Percentiles rank a stretch among this genome's conserved stretches.
phyloP scores from a whole-genome alignment of 2,797 vertebrate genomes.

The Podargus strigoides region DNA sequence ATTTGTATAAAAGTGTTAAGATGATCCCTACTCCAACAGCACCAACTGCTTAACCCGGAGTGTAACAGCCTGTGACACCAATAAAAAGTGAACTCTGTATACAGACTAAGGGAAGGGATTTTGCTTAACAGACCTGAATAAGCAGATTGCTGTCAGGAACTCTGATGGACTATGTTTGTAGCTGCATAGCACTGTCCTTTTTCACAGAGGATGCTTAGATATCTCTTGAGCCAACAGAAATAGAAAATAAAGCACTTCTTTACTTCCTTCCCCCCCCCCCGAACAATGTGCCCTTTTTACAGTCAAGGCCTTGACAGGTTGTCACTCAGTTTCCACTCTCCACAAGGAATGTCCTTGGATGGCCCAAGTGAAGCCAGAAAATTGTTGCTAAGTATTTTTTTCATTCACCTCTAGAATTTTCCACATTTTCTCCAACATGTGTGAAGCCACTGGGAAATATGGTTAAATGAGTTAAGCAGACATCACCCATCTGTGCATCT shows the following conservation, averaged over 20 bases:
- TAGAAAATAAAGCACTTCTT: background rate
- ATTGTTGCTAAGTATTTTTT: conserved; percentile 16
- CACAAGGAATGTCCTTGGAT: conserved; percentile 17
- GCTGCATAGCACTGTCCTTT: conserved; percentile 34
- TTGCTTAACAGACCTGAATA: conserved; percentile 15
- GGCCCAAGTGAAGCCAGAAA: conserved; percentile 25
- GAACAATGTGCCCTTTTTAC: background rate
- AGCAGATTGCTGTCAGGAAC: conserved; percentile 31
- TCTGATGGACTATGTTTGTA: background rate
- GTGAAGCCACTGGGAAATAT: conserved; percentile 67
- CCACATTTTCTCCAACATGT: conserved; percentile 53
- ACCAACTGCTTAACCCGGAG: conserved; percentile 5
- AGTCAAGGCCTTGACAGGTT: background rate
- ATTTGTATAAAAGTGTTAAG: conserved; percentile 29
- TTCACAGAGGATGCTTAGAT: conserved; percentile 11
- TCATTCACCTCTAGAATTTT: conserved; percentile 63
- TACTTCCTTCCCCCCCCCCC: rapidly evolving
- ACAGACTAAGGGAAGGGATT: background rate
- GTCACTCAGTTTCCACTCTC: conserved; percentile 1
- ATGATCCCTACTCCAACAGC: background rate
- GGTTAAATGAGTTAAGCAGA: conserved; percentile 67
- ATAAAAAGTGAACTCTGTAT: background rate
- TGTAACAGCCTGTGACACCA: conserved; percentile 40
- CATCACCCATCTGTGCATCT: conserved; percentile 65
- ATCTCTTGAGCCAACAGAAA: conserved; percentile 30